phyloP scores from a whole-genome alignment of 2,113 vertebrate species.

The Larimichthys crocea region DNA sequence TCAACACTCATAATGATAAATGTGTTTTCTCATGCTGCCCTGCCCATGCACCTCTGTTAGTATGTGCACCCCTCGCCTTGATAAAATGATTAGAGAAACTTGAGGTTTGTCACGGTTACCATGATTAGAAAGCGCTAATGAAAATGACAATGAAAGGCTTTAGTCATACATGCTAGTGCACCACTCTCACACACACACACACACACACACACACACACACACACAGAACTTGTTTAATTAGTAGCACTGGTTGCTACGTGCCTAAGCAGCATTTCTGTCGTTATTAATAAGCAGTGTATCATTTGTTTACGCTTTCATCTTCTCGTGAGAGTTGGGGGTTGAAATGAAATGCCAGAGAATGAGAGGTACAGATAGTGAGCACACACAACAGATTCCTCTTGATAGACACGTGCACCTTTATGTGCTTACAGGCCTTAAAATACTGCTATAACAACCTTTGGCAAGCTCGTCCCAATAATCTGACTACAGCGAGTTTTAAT shows the following conservation, averaged over 20 bases:
- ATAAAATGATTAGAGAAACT: conserved; percentile 85
- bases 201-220: conserved; percentile 9
- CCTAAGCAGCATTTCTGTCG: conserved; percentile 55
- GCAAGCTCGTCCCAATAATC: background rate
- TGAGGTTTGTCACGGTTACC: conserved; percentile 79
- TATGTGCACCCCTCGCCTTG: conserved; percentile 70
- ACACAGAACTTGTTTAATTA: conserved; percentile 71
- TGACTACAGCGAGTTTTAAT: background rate
- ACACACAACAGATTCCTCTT: background rate
- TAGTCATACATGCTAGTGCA: conserved; percentile 55
- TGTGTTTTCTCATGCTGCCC: conserved; percentile 78
- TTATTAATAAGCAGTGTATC: conserved; percentile 61
- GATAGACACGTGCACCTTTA: background rate
- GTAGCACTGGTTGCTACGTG: conserved; percentile 47
- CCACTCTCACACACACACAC: conserved; percentile 24
- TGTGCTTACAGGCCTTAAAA: background rate
- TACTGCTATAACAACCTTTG: background rate
- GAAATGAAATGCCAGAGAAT: conserved; percentile 6
- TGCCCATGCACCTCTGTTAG: conserved; percentile 75
- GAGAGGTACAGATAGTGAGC: background rate
- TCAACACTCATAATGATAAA: conserved; percentile 67
- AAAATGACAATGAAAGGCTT: conserved; percentile 78
- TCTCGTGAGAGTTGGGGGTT: conserved; percentile 13
- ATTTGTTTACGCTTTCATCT: conserved; percentile 67
- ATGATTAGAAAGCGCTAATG: conserved; percentile 82